A percentile compares a stretch with the other conserved stretches of the same genome.
Evolutionary conservation across 92 coral and sea anemone genomes (phyloP).

Genomic region (Parazoanthus atlanticus): DNA sequence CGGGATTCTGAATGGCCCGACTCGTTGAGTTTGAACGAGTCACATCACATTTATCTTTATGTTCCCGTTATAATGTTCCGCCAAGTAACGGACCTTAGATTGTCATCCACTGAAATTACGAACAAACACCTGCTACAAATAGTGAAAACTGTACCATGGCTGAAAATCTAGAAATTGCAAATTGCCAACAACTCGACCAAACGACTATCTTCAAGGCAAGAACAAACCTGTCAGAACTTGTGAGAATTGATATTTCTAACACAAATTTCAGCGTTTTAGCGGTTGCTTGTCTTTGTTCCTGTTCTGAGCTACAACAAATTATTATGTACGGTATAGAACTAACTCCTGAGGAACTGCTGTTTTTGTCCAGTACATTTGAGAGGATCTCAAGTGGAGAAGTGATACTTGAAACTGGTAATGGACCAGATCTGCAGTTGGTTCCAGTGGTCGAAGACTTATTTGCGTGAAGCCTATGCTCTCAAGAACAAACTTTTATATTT

Average conservation of each 20-base stretch:
- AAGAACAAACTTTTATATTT: neutral
- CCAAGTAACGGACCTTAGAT: conserved; percentile 13
- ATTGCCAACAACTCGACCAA: conserved; percentile 1
- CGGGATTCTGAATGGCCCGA: conserved; percentile 21
- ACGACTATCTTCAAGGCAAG: conserved; percentile 19
- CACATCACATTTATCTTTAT: neutral
- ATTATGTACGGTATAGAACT: conserved; percentile 33
- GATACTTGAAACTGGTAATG: neutral
- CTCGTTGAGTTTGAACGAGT: conserved; percentile 8
- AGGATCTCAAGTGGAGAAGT: conserved; percentile 12
- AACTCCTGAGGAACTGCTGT: neutral
- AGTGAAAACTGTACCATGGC: conserved; percentile 23
- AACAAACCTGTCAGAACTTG: conserved; percentile 16
- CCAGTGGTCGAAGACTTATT: neutral
- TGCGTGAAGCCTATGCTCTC: no score
- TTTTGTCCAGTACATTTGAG: conserved; percentile 15
- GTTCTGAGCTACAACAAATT: conserved; percentile 25
- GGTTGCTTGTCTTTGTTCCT: conserved; percentile 44
- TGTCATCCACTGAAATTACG: conserved; percentile 5
- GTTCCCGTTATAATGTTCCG: conserved; percentile 13
- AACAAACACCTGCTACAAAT: conserved; percentile 22
- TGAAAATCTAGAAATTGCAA: conserved; percentile 11
- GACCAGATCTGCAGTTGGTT: neutral
- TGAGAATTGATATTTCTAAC: conserved; percentile 16
- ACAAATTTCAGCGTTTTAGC: conserved; percentile 10